These are phyloP conservation scores for Fregata magnificens DNA, from an alignment of 2,113 vertebrate genomes.

Conservation along the genomic window DNA sequence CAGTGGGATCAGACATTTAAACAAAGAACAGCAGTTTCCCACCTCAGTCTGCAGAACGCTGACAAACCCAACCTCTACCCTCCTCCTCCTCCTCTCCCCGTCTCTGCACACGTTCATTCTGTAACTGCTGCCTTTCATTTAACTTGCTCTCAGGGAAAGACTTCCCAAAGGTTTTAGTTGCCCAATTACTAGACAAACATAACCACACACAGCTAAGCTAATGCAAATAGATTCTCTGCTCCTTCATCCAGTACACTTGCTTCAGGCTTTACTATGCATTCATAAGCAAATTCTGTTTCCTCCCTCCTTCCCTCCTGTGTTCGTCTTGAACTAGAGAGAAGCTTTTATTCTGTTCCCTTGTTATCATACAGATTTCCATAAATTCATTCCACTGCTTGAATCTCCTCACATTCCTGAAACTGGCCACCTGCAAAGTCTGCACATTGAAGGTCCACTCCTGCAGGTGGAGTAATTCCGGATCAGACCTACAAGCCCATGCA, in stretches of 20 bases:
- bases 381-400: background rate
- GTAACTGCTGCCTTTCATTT: slow-evolving; percentile 16
- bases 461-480: background rate
- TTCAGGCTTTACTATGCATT: slow-evolving; percentile 3
- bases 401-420: background rate
- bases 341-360: background rate
- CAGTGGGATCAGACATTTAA: background rate
- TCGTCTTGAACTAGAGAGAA: background rate
- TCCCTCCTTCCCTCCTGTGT: background rate
- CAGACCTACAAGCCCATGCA: background rate
- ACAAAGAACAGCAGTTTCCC: background rate
- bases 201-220: slow-evolving; percentile 27
- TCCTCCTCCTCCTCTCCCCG: background rate
- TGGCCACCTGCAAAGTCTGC: background rate
- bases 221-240: slow-evolving; percentile 32
- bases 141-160: background rate
- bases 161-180: slow-evolving; percentile 1
- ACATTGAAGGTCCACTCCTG: background rate
- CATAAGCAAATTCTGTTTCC: slow-evolving; percentile 11
- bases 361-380: background rate
- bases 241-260: background rate
- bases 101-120: background rate
- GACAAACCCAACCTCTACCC: background rate
- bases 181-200: slow-evolving; percentile 24
- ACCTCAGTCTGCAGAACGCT: background rate